phyloP scores from a whole-genome alignment of 2,113 vertebrate genomes.

The Cairina moschata region DNA sequence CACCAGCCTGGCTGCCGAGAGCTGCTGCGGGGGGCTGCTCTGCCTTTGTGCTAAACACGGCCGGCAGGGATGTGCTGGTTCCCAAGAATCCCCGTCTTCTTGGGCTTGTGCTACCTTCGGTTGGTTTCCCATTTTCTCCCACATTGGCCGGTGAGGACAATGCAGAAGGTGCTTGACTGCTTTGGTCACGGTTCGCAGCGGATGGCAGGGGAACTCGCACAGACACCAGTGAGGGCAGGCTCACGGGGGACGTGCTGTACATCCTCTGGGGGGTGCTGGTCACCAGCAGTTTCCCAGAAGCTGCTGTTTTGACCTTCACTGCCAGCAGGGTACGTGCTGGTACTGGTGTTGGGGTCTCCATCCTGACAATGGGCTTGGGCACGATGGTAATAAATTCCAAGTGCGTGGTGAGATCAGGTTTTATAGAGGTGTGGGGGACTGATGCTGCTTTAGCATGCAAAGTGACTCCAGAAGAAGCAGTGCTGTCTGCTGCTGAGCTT shows the following conservation, averaged over 20 bases:
- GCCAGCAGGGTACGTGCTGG: fast-evolving
- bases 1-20: neutral
- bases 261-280: neutral
- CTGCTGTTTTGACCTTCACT: fast-evolving
- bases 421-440: fast-evolving
- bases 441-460: neutral
- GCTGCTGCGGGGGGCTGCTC: neutral
- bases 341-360: fast-evolving
- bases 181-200: neutral
- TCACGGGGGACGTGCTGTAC: neutral
- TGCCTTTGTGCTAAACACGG: fast-evolving
- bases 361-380: neutral
- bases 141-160: neutral
- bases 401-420: fast-evolving
- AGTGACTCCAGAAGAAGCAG: fast-evolving
- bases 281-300: neutral
- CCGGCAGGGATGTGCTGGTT: fast-evolving
- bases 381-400: neutral
- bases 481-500: neutral
- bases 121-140: neutral
- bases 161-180: neutral
- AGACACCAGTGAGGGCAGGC: neutral
- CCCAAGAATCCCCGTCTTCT: neutral
- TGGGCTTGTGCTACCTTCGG: neutral
- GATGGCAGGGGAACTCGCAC: neutral